phyloP scores from a whole-genome alignment of 2,113 vertebrate genomes.

The Microtus richardsoni region DNA sequence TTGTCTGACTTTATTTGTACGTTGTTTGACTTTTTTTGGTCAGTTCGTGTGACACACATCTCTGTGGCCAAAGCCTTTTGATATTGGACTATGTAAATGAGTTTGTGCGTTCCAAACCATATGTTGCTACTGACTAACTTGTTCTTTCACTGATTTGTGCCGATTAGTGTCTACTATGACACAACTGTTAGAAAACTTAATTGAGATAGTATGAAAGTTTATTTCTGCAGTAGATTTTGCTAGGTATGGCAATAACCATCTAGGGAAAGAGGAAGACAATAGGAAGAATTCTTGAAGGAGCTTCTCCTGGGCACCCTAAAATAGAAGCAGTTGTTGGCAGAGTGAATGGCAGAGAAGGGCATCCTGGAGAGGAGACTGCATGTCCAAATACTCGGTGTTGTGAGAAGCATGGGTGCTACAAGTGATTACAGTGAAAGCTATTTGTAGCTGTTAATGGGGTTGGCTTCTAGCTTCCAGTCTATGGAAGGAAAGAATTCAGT shows the following conservation, averaged over 20 bases:
- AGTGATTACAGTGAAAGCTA: neutral
- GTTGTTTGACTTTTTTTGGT: constrained; percentile 26
- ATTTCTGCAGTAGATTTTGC: constrained; percentile 33
- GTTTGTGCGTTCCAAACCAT: neutral
- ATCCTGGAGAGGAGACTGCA: neutral
- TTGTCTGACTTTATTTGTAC: constrained; percentile 6
- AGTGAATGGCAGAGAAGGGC: neutral
- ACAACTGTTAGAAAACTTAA: constrained; percentile 24
- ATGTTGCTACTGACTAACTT: neutral
- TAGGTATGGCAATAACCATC: neutral
- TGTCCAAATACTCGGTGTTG: neutral
- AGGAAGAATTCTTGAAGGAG: neutral
- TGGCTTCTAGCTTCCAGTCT: neutral
- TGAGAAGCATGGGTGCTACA: neutral
- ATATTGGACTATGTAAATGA: neutral
- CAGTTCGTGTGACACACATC: neutral
- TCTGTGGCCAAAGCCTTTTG: constrained; percentile 9
- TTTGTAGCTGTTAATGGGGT: neutral
- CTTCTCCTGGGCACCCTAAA: neutral
- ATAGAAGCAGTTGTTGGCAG: neutral
- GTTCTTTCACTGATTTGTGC: neutral
- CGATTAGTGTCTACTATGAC: neutral
- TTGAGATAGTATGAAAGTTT: constrained; percentile 19
- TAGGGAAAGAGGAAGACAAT: neutral
- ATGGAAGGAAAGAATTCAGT: neutral